These are phyloP conservation scores for Metalampra italica DNA, from an alignment of 2,888 invertebrate species.

Conservation along the genomic window DNA sequence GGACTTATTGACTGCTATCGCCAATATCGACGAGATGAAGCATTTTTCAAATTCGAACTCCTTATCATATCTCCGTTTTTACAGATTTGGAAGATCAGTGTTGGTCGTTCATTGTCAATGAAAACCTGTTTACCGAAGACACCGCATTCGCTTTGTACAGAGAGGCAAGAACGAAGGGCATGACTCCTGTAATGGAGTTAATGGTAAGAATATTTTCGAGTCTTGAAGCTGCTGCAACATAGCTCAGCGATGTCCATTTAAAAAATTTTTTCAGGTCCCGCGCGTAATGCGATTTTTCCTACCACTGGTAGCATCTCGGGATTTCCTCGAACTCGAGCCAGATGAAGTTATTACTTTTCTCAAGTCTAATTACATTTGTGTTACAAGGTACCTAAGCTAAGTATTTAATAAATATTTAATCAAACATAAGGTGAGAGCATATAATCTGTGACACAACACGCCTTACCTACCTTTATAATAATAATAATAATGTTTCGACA, in stretches of 20 bases:
- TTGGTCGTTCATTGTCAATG: slow-evolving; percentile 86
- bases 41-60: not conserved
- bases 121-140: slow-evolving; percentile 84
- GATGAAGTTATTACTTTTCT: slow-evolving; percentile 83
- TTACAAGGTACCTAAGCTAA: slow-evolving; percentile 87
- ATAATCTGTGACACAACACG: too few relatives aligned
- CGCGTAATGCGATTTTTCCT: slow-evolving; percentile 87
- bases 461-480: too few relatives aligned
- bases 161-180: slow-evolving; percentile 76
- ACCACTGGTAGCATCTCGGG: slow-evolving; percentile 85
- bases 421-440: too few relatives aligned
- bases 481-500: too few relatives aligned
- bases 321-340: slow-evolving; percentile 82
- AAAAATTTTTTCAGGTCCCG: slow-evolving; percentile 62
- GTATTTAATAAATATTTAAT: not conserved
- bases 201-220: slow-evolving; percentile 70
- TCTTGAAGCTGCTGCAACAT: not conserved
- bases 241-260: not conserved
- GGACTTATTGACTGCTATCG: too few relatives aligned
- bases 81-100: slow-evolving; percentile 86
- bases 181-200: slow-evolving; percentile 81
- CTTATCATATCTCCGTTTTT: not conserved
- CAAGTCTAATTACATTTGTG: slow-evolving; percentile 84
- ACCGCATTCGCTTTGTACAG: slow-evolving; percentile 84
- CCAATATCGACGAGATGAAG: too few relatives aligned